Evolutionary conservation across 2,888 invertebrate species (phyloP).

Genomic region (Sympetrum striolatum): DNA sequence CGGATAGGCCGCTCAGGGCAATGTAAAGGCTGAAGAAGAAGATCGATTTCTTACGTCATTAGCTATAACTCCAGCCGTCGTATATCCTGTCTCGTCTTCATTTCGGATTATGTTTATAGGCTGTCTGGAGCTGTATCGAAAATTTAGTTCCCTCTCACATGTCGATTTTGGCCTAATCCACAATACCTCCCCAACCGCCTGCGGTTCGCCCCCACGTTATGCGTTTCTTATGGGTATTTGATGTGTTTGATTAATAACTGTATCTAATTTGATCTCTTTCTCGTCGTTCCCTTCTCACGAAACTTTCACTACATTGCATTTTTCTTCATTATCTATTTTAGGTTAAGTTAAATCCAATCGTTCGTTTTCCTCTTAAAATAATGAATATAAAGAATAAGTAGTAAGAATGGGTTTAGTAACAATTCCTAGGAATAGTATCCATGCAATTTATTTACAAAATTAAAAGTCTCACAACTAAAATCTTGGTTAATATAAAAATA

Average conservation of each 20-base stretch:
- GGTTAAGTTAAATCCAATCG: no score
- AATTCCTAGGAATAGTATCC: no score
- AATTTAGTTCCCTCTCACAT: neutral
- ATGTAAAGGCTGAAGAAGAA: neutral
- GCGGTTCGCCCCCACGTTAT: neutral
- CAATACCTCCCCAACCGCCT: neutral
- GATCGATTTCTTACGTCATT: conserved; percentile 35
- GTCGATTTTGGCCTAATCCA: neutral
- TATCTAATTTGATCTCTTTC: neutral
- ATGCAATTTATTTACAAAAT: no score
- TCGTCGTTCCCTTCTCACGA: neutral
- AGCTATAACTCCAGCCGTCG: neutral
- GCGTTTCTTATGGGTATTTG: neutral
- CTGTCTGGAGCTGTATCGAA: neutral
- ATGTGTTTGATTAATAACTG: neutral
- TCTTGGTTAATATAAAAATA: no score
- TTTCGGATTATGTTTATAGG: neutral
- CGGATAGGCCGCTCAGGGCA: neutral
- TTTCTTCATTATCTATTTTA: neutral
- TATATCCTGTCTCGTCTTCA: neutral
- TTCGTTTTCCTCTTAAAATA: no score
- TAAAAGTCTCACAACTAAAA: no score
- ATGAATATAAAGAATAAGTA: no score
- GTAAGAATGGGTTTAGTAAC: no score
- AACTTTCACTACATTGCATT: neutral